Percentiles rank a stretch among this genome's conserved stretches.
phyloP scores from a whole-genome alignment of 2,113 vertebrate species.

The Saccopteryx leptura region DNA sequence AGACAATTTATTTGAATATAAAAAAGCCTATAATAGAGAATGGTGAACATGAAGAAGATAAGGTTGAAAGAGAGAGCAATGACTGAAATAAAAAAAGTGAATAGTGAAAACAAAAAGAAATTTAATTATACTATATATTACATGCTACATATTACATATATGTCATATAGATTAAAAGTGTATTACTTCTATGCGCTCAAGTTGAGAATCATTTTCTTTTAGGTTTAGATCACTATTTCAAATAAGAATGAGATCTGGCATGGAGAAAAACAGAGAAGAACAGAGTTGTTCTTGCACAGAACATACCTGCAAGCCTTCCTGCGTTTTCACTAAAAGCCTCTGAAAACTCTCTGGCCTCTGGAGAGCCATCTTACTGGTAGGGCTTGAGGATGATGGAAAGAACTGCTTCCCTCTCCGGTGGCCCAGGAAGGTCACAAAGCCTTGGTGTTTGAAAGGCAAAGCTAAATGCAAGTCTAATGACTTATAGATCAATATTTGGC shows the following conservation, averaged over 20 bases:
- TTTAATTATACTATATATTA: neutral
- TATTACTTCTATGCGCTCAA: neutral
- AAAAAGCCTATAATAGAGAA: neutral
- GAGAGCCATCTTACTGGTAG: neutral
- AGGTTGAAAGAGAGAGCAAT: neutral
- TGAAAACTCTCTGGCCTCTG: neutral
- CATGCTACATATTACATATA: no score
- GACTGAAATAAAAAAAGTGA: neutral
- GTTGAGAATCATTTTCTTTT: neutral
- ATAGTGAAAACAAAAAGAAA: neutral
- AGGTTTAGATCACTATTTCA: neutral
- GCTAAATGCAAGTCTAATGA: conserved; percentile 28
- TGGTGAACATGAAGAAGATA: neutral
- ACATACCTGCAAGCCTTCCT: neutral
- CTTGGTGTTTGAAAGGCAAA: conserved; percentile 17
- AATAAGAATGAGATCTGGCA: neutral
- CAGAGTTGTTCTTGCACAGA: neutral
- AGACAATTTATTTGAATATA: neutral
- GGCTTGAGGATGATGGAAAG: neutral
- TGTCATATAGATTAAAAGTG: neutral
- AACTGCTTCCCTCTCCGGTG: neutral
- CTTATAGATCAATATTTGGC: conserved; percentile 50
- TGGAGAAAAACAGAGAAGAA: neutral
- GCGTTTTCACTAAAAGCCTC: neutral
- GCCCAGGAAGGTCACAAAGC: neutral